Base-by-base conservation (phyloP, 2,113 vertebrate genomes). In the Salminus brasiliensis region DNA sequence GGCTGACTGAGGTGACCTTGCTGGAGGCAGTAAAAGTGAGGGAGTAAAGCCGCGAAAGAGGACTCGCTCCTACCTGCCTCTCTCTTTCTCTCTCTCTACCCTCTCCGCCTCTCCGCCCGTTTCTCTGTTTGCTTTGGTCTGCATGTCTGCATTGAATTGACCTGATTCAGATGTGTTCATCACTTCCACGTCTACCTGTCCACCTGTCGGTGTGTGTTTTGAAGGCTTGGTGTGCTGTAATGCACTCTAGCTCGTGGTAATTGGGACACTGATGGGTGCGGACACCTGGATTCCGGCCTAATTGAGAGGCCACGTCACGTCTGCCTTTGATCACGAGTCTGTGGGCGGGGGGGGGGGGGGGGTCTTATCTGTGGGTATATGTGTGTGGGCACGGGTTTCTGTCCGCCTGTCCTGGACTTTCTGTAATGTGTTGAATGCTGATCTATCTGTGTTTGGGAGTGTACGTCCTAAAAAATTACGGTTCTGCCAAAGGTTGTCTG, bases 1-100 rank as follows among this genome's bases (percentile, higher is more conserved):
- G 62, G 78, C 78, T 70, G 73, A 32, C 62, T 47, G 21, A 72
- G 60, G 60, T 47, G 75, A 72, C 82, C 82, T 84, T 84, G 82
- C 82, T 67, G 32, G 7, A 12, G 69, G 78, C 70, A 62, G 57
- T 76, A 52, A 69, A 72, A 29, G 52, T 60, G 49, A 66, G 53
- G n/a, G 49, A 59, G 59, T 25, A 13, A 25, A 68, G 47, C 63
- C 30, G 52, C 36, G 45, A 41, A 52, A 69, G 63, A 69, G 75
- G 52, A 25, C 49, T 77, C 3, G 18, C 49, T 68, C 6, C 13
- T 41, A 39, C 63, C 23, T 65, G 29, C 41, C 60, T 49, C 21
- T 32, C 29, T 75, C 57, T 74, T 18, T 70, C 29, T 59, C 55
- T 27, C 55, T 59, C 55, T 59, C 55, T 62, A n/a, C 25, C 30